Conservation (phyloP, 2,888 invertebrate genomes). For the Chamaedrilus cognettii region DNA sequence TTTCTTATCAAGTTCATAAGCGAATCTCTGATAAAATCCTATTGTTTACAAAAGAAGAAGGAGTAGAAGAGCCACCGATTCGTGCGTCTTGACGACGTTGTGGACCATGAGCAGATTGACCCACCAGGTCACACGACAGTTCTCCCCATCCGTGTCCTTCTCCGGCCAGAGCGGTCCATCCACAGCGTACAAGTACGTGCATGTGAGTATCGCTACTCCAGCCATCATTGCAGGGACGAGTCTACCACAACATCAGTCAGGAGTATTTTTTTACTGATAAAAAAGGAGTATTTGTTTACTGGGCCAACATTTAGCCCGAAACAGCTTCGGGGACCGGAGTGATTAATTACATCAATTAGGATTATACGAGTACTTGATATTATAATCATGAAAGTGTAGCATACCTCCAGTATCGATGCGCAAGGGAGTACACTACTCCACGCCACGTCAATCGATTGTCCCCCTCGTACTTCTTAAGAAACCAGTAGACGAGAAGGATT, state of each 20-base stretch:
- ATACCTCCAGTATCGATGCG: constrained; percentile 31
- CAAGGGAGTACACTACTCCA: constrained; percentile 16
- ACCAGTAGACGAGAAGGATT: constrained; percentile 26
- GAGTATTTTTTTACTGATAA: not conserved
- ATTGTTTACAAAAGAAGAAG: constrained; percentile 1
- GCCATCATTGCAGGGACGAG: constrained; percentile 57
- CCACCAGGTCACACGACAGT: constrained; percentile 52
- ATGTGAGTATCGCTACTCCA: constrained; percentile 48
- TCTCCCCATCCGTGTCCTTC: constrained; percentile 36
- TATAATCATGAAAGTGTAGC: too few species aligned
- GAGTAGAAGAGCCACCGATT: not conserved
- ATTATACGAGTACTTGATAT: too few species aligned
- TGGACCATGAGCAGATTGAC: constrained; percentile 50
- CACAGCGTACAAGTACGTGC: constrained; percentile 50
- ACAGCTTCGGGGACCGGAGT: too few species aligned
- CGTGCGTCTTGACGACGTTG: constrained; percentile 43
- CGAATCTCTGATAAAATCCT: too few species aligned
- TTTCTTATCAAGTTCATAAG: too few species aligned
- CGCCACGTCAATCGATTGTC: not conserved
- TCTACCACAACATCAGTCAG: constrained; percentile 34
- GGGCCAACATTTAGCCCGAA: too few species aligned
- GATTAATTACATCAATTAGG: too few species aligned
- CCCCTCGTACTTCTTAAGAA: constrained; percentile 19
- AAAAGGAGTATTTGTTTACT: too few species aligned
- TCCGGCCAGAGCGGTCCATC: constrained; percentile 49